phyloP scores from a whole-genome alignment of 2,113 vertebrate species.

The Pteropus alecto region DNA sequence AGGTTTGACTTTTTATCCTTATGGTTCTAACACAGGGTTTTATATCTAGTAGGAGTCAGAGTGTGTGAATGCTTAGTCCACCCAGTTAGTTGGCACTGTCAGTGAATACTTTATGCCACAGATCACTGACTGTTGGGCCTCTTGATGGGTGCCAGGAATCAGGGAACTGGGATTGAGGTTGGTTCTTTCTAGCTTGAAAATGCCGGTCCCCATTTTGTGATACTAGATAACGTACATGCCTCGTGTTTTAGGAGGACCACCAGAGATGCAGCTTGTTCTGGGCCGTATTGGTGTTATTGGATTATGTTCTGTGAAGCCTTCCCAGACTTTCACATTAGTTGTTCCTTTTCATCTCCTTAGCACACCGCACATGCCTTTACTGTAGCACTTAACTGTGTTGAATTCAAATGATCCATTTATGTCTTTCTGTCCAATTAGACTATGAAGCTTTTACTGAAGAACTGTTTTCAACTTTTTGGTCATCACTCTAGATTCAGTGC shows the following conservation, averaged over 20 bases:
- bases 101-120: background rate
- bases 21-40: background rate
- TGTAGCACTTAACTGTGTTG: background rate
- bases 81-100: background rate
- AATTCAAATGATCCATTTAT: background rate
- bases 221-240: background rate
- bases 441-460: background rate
- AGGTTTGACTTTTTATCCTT: background rate
- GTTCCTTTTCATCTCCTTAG: background rate
- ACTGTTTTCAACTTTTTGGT: background rate
- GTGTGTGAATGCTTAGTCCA: background rate
- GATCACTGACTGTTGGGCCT: background rate
- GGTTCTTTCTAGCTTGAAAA: background rate
- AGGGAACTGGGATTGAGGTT: background rate
- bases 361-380: background rate
- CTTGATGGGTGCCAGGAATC: slow-evolving; percentile 46
- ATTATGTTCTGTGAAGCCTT: background rate
- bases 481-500: background rate
- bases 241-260: background rate
- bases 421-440: background rate
- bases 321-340: background rate
- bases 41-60: background rate
- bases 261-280: background rate
- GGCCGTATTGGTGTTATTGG: background rate
- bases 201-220: background rate